These are phyloP conservation scores for Onthophagus taurus DNA, from an alignment of 1,140 invertebrate genomes.

Conservation along the genomic window DNA sequence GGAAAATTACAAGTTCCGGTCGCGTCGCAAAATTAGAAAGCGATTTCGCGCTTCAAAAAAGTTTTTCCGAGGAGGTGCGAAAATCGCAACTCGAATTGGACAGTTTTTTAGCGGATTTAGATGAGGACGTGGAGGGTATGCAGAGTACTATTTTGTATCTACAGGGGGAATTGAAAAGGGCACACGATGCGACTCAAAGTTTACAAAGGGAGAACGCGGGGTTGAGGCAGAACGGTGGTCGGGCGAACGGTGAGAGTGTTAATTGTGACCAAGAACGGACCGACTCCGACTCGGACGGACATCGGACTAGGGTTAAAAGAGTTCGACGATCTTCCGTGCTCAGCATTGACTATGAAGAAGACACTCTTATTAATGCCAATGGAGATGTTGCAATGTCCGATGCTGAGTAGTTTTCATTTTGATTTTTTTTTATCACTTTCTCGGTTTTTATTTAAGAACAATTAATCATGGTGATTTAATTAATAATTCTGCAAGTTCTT, in stretches of 20 bases:
- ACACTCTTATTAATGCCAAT: constrained; percentile 44
- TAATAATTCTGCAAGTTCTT: too few species aligned
- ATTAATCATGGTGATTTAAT: too few species aligned
- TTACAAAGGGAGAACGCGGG: constrained; percentile 34
- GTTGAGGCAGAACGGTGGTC: constrained; percentile 28
- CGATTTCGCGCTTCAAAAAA: constrained; percentile 90
- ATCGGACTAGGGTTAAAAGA: constrained; percentile 46
- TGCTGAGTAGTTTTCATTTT: constrained; percentile 26
- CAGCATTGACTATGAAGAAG: constrained; percentile 60
- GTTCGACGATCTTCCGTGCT: constrained; percentile 57
- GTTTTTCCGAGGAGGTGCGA: constrained; percentile 92
- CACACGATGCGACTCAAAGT: constrained; percentile 49
- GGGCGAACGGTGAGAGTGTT: constrained; percentile 30
- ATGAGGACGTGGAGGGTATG: constrained; percentile 97
- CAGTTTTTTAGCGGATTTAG: constrained; percentile 89
- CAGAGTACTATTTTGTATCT: constrained; percentile 92
- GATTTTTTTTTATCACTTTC: too few species aligned
- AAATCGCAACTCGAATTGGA: constrained; percentile 95
- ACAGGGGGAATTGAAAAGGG: constrained; percentile 80
- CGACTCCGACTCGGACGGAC: constrained; percentile 41
- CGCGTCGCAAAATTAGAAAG: constrained; percentile 91
- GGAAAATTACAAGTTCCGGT: constrained; percentile 90
- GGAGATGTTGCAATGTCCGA: constrained; percentile 45
- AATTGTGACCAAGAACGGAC: constrained; percentile 40
- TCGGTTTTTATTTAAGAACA: too few species aligned